Percentiles rank a stretch among this genome's conserved stretches.
These are phyloP conservation scores for Melieria crassipennis DNA, from an alignment of 2,888 invertebrate species.

Conservation along the genomic window DNA sequence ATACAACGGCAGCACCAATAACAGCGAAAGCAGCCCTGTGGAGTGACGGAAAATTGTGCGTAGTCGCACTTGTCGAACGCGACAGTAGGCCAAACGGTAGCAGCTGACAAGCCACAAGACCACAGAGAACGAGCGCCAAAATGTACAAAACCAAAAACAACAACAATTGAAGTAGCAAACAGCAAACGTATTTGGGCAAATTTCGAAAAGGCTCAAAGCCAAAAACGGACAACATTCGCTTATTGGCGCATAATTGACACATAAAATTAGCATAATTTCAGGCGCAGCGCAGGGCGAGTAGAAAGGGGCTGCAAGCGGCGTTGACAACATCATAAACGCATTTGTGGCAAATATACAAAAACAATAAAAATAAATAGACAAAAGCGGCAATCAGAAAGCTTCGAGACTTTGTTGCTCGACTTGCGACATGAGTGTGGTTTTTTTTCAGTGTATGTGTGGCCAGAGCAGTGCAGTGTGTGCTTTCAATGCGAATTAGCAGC, in stretches of 20 bases:
- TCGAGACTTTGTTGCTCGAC: no score
- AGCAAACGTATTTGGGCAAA: no score
- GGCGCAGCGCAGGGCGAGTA: neutral
- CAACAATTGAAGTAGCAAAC: no score
- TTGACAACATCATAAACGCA: neutral
- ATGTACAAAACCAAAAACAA: neutral
- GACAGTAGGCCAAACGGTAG: neutral
- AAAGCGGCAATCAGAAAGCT: neutral
- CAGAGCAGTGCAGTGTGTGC: no score
- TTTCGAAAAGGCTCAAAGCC: neutral
- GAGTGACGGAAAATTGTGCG: neutral
- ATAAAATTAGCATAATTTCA: constrained; percentile 63
- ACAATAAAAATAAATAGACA: neutral
- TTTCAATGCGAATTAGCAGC: neutral
- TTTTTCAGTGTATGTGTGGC: no score
- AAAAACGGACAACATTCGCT: constrained; percentile 39
- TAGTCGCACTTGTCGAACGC: neutral
- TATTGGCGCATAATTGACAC: constrained; percentile 64
- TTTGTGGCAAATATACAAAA: neutral
- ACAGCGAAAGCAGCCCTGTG: neutral
- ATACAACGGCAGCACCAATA: neutral
- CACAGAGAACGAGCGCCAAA: neutral
- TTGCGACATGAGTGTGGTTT: no score
- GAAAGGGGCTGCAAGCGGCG: neutral
- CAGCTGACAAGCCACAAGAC: neutral